A percentile compares a stretch with the other conserved stretches of the same genome.
Conservation (phyloP, 2,888 invertebrate genomes). For the Dione juno region DNA sequence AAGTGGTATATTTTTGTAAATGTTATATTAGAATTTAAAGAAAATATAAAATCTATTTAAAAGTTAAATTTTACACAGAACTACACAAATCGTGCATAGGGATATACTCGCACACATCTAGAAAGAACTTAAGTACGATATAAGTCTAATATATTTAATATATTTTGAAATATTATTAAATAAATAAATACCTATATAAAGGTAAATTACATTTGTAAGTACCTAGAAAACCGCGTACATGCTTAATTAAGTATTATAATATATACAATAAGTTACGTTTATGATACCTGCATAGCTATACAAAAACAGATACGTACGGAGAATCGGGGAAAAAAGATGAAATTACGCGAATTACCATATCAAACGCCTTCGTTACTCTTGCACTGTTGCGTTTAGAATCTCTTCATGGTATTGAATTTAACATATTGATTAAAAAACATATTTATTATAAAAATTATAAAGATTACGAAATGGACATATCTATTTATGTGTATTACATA, state of each 20-base stretch:
- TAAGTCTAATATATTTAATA: too few relatives aligned
- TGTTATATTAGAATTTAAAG: conserved; percentile 39
- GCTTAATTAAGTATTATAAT: too few relatives aligned
- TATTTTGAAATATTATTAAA: too few relatives aligned
- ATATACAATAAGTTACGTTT: too few relatives aligned
- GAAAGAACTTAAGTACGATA: too few relatives aligned
- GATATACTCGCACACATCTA: neutral
- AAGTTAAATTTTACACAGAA: neutral
- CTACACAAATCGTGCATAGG: neutral
- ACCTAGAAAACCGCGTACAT: too few relatives aligned
- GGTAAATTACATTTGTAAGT: too few relatives aligned
- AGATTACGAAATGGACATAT: neutral
- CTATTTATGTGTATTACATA: neutral
- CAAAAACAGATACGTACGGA: conserved; percentile 32
- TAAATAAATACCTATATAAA: too few relatives aligned
- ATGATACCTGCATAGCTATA: conserved; percentile 2
- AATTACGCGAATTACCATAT: conserved; percentile 78
- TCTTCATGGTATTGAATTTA: conserved; percentile 14
- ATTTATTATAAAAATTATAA: neutral
- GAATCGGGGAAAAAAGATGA: conserved; percentile 57
- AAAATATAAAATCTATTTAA: conserved; percentile 26
- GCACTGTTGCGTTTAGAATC: conserved; percentile 26
- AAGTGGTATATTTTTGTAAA: conserved; percentile 62
- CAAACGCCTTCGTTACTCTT: conserved; percentile 61
- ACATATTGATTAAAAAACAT: conserved; percentile 14